Conservation (phyloP, 2,888 invertebrate genomes). For the Meiosimyza platycephala region DNA sequence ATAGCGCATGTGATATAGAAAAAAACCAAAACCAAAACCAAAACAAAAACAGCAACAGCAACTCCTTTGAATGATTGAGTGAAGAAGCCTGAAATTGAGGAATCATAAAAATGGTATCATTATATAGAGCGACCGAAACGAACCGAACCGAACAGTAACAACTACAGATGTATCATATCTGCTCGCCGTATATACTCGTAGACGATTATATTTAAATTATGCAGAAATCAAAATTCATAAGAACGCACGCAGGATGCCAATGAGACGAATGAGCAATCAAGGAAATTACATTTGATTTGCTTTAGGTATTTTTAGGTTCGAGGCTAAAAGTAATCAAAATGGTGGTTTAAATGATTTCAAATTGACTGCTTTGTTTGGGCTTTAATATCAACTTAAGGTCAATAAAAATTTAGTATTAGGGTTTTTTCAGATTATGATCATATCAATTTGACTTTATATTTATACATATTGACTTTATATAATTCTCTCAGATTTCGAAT, state of each 20-base stretch:
- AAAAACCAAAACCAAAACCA: not conserved
- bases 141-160: conserved; percentile 20
- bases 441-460: too few relatives aligned
- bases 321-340: too few relatives aligned
- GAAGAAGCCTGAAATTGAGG: conserved; percentile 20
- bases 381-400: too few relatives aligned
- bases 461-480: too few relatives aligned
- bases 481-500: too few relatives aligned
- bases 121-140: conserved; percentile 18
- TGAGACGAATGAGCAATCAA: conserved; percentile 32
- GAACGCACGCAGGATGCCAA: conserved; percentile 26
- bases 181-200: too few relatives aligned
- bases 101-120: conserved; percentile 34
- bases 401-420: too few relatives aligned
- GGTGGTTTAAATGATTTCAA: too few relatives aligned
- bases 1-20: not conserved
- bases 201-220: conserved; percentile 24
- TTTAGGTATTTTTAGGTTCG: too few relatives aligned
- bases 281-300: conserved; percentile 26
- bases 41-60: not conserved
- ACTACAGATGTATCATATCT: not conserved
- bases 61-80: conserved; percentile 1
- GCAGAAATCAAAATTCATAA: conserved; percentile 31
- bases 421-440: too few relatives aligned
- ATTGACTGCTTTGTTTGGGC: too few relatives aligned